Evolutionary conservation across 30 jellyfish, hydroid and myxozoan genomes (phyloP), one percentile per base, ranked within the genome.

Genomic region (Hydractinia echinata): DNA sequence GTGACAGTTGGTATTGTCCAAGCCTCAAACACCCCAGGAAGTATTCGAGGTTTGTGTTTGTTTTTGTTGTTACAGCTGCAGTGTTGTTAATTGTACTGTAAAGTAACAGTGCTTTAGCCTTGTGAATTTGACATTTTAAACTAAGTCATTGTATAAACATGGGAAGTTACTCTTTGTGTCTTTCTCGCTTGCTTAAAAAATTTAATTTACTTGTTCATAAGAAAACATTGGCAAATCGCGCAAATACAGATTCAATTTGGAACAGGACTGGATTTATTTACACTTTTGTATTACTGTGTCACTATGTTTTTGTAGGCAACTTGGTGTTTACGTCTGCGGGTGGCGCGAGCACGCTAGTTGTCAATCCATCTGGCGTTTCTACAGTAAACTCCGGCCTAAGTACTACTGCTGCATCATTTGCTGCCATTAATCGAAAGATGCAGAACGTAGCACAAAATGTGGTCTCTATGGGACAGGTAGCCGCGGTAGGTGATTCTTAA

Each of bases 371-470:
- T 54, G 85, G 19, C 15, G 77, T 55, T 53, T 16, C 19, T 20
- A 77, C 51, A 7, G 79, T 30, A 4, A 77, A n/a, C 60, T 79
- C 60, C 8, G 48, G 48, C 4, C 83, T 82, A 52, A 79, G 74
- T 61, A 73, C 95, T n/a, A 51, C 97, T 30, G 76, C 97, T 51
- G 84, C 97, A 39, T 74, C 91, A 50, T 77, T 82, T 67, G 90
- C 97, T 44, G 95, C 94, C 53, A 85, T 62, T 74, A 89, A 84
- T 44, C 21, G 94, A 48, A 76, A 84, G 50, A 54, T 77, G 85
- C 85, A 77, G 76, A 77, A 77, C 73, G 61, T 77, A 50, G 76
- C 44, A 20, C 85, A 77, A 56, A 58, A 53, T 49, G 50, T 60
- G 30, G 81, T 72, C 55, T 72, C 81, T 19, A 13, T 11, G 19